Conservation (phyloP, 2,888 invertebrate species). For the Ptychoptera albimana region DNA sequence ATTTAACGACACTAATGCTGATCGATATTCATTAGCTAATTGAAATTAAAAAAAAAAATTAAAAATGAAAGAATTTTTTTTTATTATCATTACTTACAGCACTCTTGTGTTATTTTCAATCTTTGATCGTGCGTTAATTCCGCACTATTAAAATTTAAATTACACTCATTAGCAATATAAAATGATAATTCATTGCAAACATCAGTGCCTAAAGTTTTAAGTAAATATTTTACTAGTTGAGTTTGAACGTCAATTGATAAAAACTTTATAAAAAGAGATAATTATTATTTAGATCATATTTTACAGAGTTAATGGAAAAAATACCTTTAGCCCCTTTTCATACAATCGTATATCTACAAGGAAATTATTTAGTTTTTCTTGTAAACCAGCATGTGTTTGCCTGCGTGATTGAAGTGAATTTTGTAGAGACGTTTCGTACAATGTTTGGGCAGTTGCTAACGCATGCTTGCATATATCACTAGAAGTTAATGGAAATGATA, state of each 20-base stretch:
- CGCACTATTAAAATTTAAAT: slow-evolving; percentile 39
- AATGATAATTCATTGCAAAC: slow-evolving; percentile 61
- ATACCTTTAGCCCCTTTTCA: slow-evolving; percentile 55
- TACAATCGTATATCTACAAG: slow-evolving; percentile 60
- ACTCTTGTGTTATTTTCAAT: slow-evolving; percentile 51
- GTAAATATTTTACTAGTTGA: slow-evolving; percentile 62
- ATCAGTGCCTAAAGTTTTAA: slow-evolving; percentile 73
- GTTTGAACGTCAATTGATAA: slow-evolving; percentile 45
- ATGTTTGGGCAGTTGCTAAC: slow-evolving; percentile 48
- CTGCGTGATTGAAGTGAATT: slow-evolving; percentile 51
- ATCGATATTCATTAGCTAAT: slow-evolving; percentile 48
- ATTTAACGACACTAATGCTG: slow-evolving; percentile 47
- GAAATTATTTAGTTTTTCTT: slow-evolving; percentile 66
- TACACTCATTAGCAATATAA: slow-evolving; percentile 62
- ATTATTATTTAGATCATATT: neutral
- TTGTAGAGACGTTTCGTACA: slow-evolving; percentile 59
- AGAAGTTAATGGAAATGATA: slow-evolving; percentile 17
- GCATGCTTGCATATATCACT: slow-evolving; percentile 51
- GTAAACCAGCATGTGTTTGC: slow-evolving; percentile 64
- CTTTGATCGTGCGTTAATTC: slow-evolving; percentile 45
- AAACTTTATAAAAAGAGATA: slow-evolving; percentile 19
- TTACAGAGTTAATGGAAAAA: neutral
- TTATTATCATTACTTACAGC: slow-evolving; percentile 15
- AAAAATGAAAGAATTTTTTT: no score
- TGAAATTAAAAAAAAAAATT: neutral